A percentile compares a stretch with the other conserved stretches of the same genome.
Evolutionary conservation across 2,888 invertebrate genomes (phyloP).

Genomic region (Leptinotarsa peninsularis): DNA sequence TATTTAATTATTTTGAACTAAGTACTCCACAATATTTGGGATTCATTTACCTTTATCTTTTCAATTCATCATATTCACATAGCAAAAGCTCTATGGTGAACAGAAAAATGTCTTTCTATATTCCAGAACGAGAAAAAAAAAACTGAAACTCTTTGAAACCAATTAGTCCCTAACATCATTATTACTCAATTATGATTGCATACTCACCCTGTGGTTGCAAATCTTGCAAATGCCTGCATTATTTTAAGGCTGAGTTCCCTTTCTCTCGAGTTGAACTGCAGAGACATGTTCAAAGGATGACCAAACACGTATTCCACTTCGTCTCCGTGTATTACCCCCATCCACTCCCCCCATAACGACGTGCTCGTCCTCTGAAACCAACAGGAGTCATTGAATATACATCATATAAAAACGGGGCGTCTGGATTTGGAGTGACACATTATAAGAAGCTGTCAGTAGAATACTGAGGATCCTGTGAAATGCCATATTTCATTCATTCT

Average conservation of each 20-base stretch:
- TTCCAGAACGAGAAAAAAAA: too few relatives aligned
- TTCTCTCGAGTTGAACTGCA: slow-evolving; percentile 88
- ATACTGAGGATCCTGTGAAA: not conserved
- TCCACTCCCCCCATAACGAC: slow-evolving; percentile 98
- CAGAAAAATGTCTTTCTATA: too few relatives aligned
- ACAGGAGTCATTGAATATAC: slow-evolving; percentile 31
- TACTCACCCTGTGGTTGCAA: slow-evolving; percentile 93
- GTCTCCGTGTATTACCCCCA: slow-evolving; percentile 99
- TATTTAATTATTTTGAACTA: too few relatives aligned
- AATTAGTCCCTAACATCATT: too few relatives aligned
- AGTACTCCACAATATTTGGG: too few relatives aligned
- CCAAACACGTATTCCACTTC: slow-evolving; percentile 99
- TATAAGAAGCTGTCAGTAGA: not conserved
- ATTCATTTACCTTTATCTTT: too few relatives aligned
- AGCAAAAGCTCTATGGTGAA: too few relatives aligned
- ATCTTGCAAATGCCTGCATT: slow-evolving; percentile 92
- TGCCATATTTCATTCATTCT: not conserved
- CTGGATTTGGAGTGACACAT: slow-evolving; percentile 11
- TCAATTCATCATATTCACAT: too few relatives aligned
- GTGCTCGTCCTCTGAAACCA: slow-evolving; percentile 86
- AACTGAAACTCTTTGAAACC: too few relatives aligned
- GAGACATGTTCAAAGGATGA: slow-evolving; percentile 89
- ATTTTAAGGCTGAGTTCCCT: slow-evolving; percentile 89
- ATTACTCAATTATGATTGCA: not conserved
- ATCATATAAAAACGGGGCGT: slow-evolving; percentile 27